These are phyloP conservation scores for Pituophis catenifer DNA, from an alignment of 2,113 vertebrate species.

Conservation along the genomic window DNA sequence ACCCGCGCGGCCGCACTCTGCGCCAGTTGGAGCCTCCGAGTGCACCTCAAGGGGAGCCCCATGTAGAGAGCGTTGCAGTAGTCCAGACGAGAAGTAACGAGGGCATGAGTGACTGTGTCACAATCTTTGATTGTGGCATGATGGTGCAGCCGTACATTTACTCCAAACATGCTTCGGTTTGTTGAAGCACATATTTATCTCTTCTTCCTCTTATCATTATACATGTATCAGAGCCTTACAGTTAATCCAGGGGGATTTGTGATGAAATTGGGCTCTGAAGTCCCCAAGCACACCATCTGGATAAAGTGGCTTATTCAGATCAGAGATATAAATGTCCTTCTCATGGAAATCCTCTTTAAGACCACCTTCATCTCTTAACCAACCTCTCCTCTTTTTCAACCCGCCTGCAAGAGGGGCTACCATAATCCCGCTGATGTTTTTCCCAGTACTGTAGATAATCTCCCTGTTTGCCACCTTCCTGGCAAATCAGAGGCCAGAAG, in stretches of 20 bases:
- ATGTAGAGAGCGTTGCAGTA: too few relatives aligned
- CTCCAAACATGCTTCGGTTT: neutral
- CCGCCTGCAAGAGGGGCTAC: neutral
- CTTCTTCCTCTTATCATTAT: neutral
- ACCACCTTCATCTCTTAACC: constrained; percentile 8
- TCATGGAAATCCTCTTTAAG: constrained; percentile 4
- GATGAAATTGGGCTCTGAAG: neutral
- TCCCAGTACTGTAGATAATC: neutral
- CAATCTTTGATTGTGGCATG: neutral
- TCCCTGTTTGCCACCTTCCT: neutral
- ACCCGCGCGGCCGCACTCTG: too few relatives aligned
- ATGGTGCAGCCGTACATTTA: neutral
- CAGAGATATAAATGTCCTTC: constrained; percentile 1
- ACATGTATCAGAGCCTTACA: neutral
- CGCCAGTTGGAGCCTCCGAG: too few relatives aligned
- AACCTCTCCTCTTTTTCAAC: neutral
- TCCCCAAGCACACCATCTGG: neutral
- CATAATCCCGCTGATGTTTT: neutral
- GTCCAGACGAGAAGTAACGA: too few relatives aligned
- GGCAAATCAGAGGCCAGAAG: neutral
- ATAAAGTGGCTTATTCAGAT: constrained; percentile 1
- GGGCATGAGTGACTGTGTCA: too few relatives aligned
- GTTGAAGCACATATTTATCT: neutral
- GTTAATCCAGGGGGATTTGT: neutral
- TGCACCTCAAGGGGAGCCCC: too few relatives aligned